Percentiles rank a stretch among this genome's conserved stretches.
Evolutionary conservation across 2,113 vertebrate genomes (phyloP).

Genomic region (Xerus inauris): DNA sequence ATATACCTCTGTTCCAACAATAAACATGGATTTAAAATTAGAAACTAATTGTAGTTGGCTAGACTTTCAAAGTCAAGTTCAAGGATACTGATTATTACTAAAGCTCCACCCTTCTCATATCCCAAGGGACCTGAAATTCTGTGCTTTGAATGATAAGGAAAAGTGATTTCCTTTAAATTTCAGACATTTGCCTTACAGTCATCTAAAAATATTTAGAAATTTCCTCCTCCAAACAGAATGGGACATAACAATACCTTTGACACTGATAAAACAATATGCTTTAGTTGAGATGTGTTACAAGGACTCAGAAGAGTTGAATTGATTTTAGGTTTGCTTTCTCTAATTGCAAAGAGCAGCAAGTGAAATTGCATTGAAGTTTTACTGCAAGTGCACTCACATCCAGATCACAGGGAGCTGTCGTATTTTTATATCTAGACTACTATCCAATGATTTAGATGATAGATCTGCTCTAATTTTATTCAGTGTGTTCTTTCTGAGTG

Average conservation of each 20-base stretch:
- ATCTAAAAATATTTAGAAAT: slow-evolving; percentile 20
- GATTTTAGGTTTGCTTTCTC: slow-evolving; percentile 32
- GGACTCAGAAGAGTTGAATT: background rate
- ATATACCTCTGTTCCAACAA: background rate
- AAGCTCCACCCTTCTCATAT: background rate
- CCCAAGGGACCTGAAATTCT: slow-evolving; percentile 20
- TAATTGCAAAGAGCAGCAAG: slow-evolving; percentile 34
- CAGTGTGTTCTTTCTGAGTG: slow-evolving; percentile 66
- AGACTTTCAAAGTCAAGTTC: slow-evolving; percentile 54
- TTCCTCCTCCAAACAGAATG: background rate
- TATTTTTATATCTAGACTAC: slow-evolving; percentile 73
- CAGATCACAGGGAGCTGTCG: slow-evolving; percentile 50
- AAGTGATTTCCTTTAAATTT: slow-evolving; percentile 49
- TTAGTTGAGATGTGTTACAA: background rate
- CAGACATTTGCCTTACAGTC: slow-evolving; percentile 25
- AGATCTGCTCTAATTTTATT: slow-evolving; percentile 75
- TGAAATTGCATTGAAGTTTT: slow-evolving; percentile 51
- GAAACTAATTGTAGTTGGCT: slow-evolving; percentile 32
- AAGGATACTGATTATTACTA: slow-evolving; percentile 17
- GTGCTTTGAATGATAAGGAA: slow-evolving; percentile 26
- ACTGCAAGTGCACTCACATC: slow-evolving; percentile 42
- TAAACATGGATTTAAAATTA: slow-evolving; percentile 51
- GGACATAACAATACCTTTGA: background rate
- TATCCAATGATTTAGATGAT: slow-evolving; percentile 74
- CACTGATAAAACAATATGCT: background rate